Conservation (phyloP, 2,113 vertebrate genomes). For the Illadopsis cleaveri region DNA sequence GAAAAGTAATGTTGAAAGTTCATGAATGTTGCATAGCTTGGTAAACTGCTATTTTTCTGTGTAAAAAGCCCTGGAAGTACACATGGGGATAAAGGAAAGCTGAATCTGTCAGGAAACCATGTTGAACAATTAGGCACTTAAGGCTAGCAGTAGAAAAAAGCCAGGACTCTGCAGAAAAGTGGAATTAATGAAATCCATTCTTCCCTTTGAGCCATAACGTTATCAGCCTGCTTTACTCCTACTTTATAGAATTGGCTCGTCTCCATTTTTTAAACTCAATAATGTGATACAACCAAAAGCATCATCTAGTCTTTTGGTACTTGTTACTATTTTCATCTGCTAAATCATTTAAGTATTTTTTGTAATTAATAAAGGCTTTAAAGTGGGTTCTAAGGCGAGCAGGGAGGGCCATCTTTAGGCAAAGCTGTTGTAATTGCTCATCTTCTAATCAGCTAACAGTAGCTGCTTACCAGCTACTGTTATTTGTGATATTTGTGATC, state of each 20-base stretch:
- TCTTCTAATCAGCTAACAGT: neutral
- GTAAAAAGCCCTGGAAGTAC: neutral
- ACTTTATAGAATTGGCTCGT: neutral
- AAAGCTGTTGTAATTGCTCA: neutral
- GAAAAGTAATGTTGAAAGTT: neutral
- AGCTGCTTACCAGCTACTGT: neutral
- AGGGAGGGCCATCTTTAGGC: neutral
- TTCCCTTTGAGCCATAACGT: neutral
- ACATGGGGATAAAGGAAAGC: neutral
- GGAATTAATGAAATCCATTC: slow-evolving; percentile 38
- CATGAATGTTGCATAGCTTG: neutral
- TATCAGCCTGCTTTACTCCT: neutral
- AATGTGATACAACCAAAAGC: neutral
- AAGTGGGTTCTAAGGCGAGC: neutral
- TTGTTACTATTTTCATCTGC: slow-evolving; percentile 20
- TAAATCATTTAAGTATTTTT: slow-evolving; percentile 36
- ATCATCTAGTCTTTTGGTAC: slow-evolving; percentile 22
- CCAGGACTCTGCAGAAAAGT: neutral
- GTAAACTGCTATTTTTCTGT: neutral
- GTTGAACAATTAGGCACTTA: slow-evolving; percentile 15
- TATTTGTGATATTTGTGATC: neutral
- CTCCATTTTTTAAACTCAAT: neutral
- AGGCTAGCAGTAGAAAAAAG: neutral
- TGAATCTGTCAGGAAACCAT: neutral
- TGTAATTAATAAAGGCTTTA: slow-evolving; percentile 2